Base-by-base conservation (phyloP, 2,888 invertebrate species). In the Plemyria rubiginata region DNA sequence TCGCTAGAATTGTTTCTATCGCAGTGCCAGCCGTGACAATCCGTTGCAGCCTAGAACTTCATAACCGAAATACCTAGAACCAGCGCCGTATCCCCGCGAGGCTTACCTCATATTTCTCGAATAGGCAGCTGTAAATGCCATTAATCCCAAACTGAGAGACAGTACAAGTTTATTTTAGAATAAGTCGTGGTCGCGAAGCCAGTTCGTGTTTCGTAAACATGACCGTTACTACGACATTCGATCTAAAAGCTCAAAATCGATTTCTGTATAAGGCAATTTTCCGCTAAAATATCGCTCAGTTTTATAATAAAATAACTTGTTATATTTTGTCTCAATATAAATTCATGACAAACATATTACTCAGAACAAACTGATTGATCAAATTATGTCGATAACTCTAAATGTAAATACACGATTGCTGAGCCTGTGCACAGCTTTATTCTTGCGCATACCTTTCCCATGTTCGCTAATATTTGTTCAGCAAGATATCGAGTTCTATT, bases 1-100 rank as follows among this genome's bases (percentile, higher is more conserved):
- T 80, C 78, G 74, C 79, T 72, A 66, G 66, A 50, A 63, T 63
- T 62, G 65, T 68, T 60, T 60, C 59, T 48, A 58, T 63, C 51
- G 45, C 50, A 22, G 22, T 22, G 41, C 28, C 51, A 48, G 40
- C 45, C 28, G 58, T 29, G 60, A 16, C 61, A 58, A 9, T 36
- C 15, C n/a, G 15, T 29, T 11, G 8, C 36, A 45, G 57, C 53
- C 56, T 50, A 43, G 60, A 51, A 54, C 59, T 56, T 57, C 56
- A 48, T 40, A 38, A 51, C 32, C 32, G 43, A 46, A 46, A 41
- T 53, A 41, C 13, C 40, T 49, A n/a, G 16, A 48, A 12, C 15
- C 53, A 0, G n/a, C 12, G n/a, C 38, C 38, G 12, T 32, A 15
- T 61, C 58, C 56, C 50, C 43, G 32, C 41, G 45, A 53, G 9